Base-by-base conservation (phyloP, 2,113 vertebrate species). In the Zosterops pallidus region DNA sequence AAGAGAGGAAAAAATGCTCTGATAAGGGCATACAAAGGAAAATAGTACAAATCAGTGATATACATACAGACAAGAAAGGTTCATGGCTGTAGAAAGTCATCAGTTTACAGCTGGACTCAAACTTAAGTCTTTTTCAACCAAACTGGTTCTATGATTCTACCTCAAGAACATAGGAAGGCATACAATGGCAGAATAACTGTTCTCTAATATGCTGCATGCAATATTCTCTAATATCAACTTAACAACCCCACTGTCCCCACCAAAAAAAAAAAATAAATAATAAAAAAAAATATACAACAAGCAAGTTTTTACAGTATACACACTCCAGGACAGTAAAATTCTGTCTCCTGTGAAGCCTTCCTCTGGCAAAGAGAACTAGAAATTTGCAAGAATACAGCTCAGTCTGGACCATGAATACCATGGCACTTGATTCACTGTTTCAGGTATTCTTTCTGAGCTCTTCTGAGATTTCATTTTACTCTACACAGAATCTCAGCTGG, bases 221-320 rank as follows among this genome's bases (percentile, higher is more conserved):
- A 71, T 60, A 42, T 55, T 70, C 39, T 63, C 68, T 10, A 29
- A 39, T 14, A 76, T 11, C 3, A 9, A 59, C 12, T 56, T 39
- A 70, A 50, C 6, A 63, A 20, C 4, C 2, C 7, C 10, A 22
- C 7, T 23, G 11, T 15, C 26, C 23, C 3, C 4, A 2, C 11
- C 26, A 5, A 28, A 59, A 5, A 28, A 59, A 82, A 20, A 78
- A 87, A 80, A 29, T 14, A 80, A 37, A 37, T 37, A 37, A 37
- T 37, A 37, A 37, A 37, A 37, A 37, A 37, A 37, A 37, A 37
- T 37, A 37, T 37, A 37, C 37, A 37, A 37, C 37, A 37, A 37
- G 37, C 37, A 37, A 37, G 37, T 37, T 37, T 37, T 37, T 37
- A 37, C 37, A 37, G 37, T 37, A 37, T 37, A 37, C 37, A 37